Conservation (phyloP, 2,797 vertebrate genomes). For the Sparidentex hasta region DNA sequence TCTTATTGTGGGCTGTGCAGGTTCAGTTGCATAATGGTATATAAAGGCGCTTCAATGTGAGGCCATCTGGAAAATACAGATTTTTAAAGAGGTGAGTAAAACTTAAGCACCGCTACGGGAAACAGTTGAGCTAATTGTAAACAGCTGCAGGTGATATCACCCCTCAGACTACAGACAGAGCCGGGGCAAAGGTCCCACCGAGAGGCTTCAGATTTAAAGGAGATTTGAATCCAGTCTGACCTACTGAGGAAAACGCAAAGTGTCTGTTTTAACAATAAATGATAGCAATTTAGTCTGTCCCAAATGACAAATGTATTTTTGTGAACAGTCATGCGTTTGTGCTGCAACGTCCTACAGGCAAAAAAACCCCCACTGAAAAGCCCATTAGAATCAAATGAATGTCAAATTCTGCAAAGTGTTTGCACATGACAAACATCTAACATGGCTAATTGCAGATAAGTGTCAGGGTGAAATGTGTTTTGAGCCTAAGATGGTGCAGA, state of each 20-base stretch:
- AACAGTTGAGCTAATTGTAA: constrained; percentile 74
- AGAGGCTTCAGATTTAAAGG: constrained; percentile 39
- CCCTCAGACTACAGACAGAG: constrained; percentile 57
- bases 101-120: constrained; percentile 61
- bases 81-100: constrained; percentile 69
- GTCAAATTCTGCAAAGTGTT: constrained; percentile 69
- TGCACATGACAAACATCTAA: constrained; percentile 72
- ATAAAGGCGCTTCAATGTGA: constrained; percentile 46
- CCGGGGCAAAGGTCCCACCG: constrained; percentile 41
- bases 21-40: constrained; percentile 27
- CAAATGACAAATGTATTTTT: constrained; percentile 54
- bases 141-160: constrained; percentile 80
- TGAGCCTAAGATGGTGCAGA: constrained; percentile 57
- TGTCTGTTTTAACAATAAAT: constrained; percentile 62
- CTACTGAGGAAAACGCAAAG: constrained; percentile 39
- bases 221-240: constrained; percentile 26
- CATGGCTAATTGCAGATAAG: constrained; percentile 70
- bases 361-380: constrained; percentile 59
- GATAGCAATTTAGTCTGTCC: constrained; percentile 53
- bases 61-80: constrained; percentile 69
- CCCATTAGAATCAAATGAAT: constrained; percentile 72
- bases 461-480: constrained; percentile 58
- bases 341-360: constrained; percentile 57
- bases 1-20: constrained; percentile 15
- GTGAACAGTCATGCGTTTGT: constrained; percentile 49